Base-by-base conservation (phyloP, 1,140 invertebrate species). In the Gonioctena quinquepunctata region DNA sequence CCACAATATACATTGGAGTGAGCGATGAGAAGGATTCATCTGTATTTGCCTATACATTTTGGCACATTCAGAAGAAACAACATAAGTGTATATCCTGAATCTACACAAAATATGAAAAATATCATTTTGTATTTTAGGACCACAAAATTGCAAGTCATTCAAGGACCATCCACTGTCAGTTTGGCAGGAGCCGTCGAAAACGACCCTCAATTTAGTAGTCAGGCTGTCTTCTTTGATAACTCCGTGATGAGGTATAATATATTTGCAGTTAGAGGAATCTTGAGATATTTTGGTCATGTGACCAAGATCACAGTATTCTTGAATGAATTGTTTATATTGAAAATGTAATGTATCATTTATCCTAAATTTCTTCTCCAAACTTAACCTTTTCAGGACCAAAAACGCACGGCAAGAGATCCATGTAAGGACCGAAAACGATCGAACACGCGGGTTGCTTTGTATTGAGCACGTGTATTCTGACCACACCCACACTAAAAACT, bases 221-320 rank as follows among this genome's bases (percentile, higher is more conserved):
- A 59, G 49, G 13, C 74, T 76, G 5, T 76, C 59, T 22, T 78
- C 73, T 16, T 76, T 75, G 0, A 84, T 16, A 0, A 86, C 81
- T 1, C 74, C 25, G 61, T 85, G 83, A 77, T 86, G 85, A 2
- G 84, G 83, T 5, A 86, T 60, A 72, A 83, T 85, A 69, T 72
- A 78, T n/a, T 1, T n/a, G n/a, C n/a, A n/a, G n/a, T n/a, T n/a
- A n/a, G n/a, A n/a, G n/a, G n/a, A n/a, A n/a, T n/a, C n/a, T n/a
- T n/a, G n/a, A n/a, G n/a, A n/a, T n/a, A n/a, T n/a, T n/a, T n/a
- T n/a, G n/a, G n/a, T n/a, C 76, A 80, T 79, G 67, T 82, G 80
- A 52, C 76, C 74, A 22, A 74, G 27, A 19, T 73, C 42, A 6
- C 76, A 21, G 66, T 80, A 83, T 62, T 81, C 79, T n/a, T 77